Evolutionary conservation across 2,797 vertebrate species (phyloP).

Genomic region (Artibeus jamaicensis): DNA sequence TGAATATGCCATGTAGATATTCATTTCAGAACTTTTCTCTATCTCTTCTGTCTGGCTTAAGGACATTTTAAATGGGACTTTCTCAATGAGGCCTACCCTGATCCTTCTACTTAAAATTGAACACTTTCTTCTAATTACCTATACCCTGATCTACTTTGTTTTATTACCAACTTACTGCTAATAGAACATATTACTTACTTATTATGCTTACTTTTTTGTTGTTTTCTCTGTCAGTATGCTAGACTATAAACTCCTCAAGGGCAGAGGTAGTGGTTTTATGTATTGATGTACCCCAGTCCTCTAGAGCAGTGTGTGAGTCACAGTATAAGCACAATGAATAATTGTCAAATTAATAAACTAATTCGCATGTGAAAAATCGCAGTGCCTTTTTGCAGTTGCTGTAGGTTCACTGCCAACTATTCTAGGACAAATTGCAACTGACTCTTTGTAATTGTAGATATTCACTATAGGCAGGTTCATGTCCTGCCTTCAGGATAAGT

Average conservation of each 20-base stretch:
- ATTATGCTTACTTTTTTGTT: background rate
- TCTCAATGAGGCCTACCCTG: background rate
- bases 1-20: background rate
- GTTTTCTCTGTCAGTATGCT: background rate
- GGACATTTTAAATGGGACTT: background rate
- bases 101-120: background rate
- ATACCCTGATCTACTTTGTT: background rate
- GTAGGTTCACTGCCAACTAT: background rate
- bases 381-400: background rate
- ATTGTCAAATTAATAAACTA: constrained; percentile 1
- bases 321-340: background rate
- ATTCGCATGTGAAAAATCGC: background rate
- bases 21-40: background rate
- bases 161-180: background rate
- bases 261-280: background rate
- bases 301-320: background rate
- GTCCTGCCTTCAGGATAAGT: background rate
- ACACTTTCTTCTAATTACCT: background rate
- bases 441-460: background rate
- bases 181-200: background rate
- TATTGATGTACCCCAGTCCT: background rate
- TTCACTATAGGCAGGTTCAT: background rate
- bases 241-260: background rate
- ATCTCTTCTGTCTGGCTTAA: background rate
- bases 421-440: background rate